Evolutionary conservation across 2,113 vertebrate genomes (phyloP).

Genomic region (Cygnus buccinator): DNA sequence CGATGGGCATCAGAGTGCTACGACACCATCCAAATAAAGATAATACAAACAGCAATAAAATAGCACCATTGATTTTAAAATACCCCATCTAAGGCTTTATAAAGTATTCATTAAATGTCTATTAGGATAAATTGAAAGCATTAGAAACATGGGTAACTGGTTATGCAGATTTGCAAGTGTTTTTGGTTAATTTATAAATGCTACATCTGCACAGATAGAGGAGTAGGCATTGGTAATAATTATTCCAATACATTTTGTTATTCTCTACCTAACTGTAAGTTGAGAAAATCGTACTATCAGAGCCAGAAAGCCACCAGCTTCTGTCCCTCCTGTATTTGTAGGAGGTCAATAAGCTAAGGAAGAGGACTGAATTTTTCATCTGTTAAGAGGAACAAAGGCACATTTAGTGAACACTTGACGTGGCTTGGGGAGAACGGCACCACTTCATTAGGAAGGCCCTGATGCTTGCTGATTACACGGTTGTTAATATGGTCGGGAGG

Average conservation of each 20-base stretch:
- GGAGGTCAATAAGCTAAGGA: neutral
- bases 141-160: conserved; percentile 59
- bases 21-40: conserved; percentile 67
- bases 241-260: neutral
- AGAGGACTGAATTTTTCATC: neutral
- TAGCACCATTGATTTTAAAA: conserved; percentile 77
- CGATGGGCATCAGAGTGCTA: conserved; percentile 58
- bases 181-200: conserved; percentile 70
- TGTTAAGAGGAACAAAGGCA: conserved; percentile 7
- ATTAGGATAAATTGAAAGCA: conserved; percentile 79
- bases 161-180: conserved; percentile 69
- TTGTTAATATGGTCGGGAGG: neutral
- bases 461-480: conserved; percentile 16
- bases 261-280: neutral
- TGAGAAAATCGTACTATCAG: neutral
- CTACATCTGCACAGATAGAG: neutral
- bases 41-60: conserved; percentile 73
- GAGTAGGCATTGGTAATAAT: neutral
- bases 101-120: conserved; percentile 80
- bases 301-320: neutral
- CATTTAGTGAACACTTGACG: neutral
- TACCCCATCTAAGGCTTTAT: conserved; percentile 73
- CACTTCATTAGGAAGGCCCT: neutral
- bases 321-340: neutral
- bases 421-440: accelerated